These are phyloP conservation scores for Cynoglossus semilaevis DNA, from an alignment of 2,113 vertebrate species.

Conservation along the genomic window DNA sequence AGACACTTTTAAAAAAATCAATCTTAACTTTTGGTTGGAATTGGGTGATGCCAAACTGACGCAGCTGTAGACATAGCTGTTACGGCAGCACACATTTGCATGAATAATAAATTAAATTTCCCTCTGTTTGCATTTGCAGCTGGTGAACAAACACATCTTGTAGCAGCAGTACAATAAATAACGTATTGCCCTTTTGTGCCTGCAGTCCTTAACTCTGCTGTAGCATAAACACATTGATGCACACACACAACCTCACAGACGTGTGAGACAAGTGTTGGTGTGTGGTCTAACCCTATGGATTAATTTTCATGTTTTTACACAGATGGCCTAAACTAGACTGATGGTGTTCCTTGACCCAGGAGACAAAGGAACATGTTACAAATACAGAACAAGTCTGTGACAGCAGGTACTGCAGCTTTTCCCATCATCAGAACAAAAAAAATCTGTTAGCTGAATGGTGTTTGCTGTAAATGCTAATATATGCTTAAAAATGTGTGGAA, in stretches of 20 bases:
- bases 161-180: background rate
- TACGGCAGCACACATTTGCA: background rate
- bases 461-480: background rate
- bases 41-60: background rate
- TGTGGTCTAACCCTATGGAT: constrained; percentile 1
- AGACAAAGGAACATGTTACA: constrained; percentile 1
- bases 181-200: background rate
- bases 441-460: background rate
- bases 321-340: constrained; percentile 29
- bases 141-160: background rate
- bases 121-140: background rate
- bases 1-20: too few species aligned
- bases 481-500: background rate
- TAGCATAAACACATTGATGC: background rate
- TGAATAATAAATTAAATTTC: background rate
- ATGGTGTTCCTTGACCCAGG: constrained; percentile 11
- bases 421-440: background rate
- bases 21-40: too few species aligned
- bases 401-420: background rate
- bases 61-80: background rate
- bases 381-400: background rate
- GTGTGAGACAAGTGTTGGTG: background rate
- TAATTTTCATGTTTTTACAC: constrained; percentile 35
- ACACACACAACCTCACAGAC: background rate
- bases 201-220: background rate